phyloP scores from a whole-genome alignment of 2,113 vertebrate species.

The Symphodus melops region DNA sequence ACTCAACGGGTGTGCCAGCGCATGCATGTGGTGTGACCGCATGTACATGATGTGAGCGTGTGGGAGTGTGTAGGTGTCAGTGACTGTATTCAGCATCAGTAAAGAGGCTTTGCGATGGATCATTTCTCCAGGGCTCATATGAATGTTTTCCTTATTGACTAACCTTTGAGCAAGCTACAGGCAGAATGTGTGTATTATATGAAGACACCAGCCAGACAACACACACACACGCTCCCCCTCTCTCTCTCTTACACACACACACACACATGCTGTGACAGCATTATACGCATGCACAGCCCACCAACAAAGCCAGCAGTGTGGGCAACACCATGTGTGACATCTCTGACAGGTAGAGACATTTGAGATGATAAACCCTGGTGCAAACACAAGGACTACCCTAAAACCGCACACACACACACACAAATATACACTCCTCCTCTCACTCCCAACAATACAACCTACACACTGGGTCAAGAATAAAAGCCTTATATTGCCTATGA shows the following conservation, averaged over 20 bases:
- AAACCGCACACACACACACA: not conserved
- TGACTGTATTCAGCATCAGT: conserved; percentile 13
- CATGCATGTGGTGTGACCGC: conserved; percentile 4
- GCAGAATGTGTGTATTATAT: conserved; percentile 38
- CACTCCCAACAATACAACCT: conserved; percentile 22
- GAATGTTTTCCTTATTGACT: conserved; percentile 54
- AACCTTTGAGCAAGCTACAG: conserved; percentile 44
- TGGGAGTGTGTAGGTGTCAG: not conserved
- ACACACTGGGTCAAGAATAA: conserved; percentile 38
- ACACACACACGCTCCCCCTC: not conserved
- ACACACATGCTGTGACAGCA: conserved; percentile 6
- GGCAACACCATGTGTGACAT: conserved; percentile 51
- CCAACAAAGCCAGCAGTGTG: conserved; percentile 59
- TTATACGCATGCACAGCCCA: conserved; percentile 31
- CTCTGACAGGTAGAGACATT: conserved; percentile 56
- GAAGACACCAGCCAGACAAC: conserved; percentile 18
- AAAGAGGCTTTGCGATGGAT: conserved; percentile 45
- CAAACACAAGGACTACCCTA: not conserved
- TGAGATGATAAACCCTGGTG: conserved; percentile 36
- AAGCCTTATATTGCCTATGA: conserved; percentile 38
- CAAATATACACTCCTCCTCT: not conserved
- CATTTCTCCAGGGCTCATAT: conserved; percentile 44
- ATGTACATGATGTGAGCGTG: not conserved
- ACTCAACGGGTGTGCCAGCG: conserved; percentile 54
- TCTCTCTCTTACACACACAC: not conserved